Percentiles rank a stretch among this genome's conserved stretches.
phyloP scores from a whole-genome alignment of 2,797 vertebrate species.

The Gephyroberyx darwinii region DNA sequence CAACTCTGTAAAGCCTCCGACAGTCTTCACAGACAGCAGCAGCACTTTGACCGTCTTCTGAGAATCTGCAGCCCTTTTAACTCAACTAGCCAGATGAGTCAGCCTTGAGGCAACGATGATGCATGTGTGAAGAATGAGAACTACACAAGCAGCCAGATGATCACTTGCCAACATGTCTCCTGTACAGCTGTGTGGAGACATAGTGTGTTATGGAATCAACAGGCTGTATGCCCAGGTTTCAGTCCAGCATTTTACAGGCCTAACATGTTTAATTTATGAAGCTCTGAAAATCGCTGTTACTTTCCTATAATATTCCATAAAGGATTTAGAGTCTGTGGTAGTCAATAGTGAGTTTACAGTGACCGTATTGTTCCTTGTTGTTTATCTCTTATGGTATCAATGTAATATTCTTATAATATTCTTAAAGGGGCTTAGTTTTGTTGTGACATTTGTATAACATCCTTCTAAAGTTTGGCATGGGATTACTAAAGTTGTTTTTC shows the following conservation, averaged over 20 bases:
- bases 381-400: too few species aligned
- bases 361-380: not conserved
- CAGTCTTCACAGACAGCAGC: slow-evolving; percentile 35
- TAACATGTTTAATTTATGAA: not conserved
- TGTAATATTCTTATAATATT: not conserved
- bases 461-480: not conserved
- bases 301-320: not conserved
- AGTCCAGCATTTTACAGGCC: not conserved
- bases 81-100: slow-evolving; percentile 70
- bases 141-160: slow-evolving; percentile 58
- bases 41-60: slow-evolving; percentile 50
- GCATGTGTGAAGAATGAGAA: slow-evolving; percentile 77
- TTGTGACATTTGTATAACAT: too few species aligned
- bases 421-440: too few species aligned
- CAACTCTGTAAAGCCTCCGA: not conserved
- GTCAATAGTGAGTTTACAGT: not conserved
- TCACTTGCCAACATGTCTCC: slow-evolving; percentile 47
- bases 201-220: slow-evolving; percentile 5
- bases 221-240: not conserved
- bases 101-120: slow-evolving; percentile 71
- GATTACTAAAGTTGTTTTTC: not conserved
- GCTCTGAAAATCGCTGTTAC: not conserved
- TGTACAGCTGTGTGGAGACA: slow-evolving; percentile 46
- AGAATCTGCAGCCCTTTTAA: slow-evolving; percentile 64
- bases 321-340: not conserved